Conservation (phyloP, 2,113 vertebrate genomes). For the Falco punctatus region DNA sequence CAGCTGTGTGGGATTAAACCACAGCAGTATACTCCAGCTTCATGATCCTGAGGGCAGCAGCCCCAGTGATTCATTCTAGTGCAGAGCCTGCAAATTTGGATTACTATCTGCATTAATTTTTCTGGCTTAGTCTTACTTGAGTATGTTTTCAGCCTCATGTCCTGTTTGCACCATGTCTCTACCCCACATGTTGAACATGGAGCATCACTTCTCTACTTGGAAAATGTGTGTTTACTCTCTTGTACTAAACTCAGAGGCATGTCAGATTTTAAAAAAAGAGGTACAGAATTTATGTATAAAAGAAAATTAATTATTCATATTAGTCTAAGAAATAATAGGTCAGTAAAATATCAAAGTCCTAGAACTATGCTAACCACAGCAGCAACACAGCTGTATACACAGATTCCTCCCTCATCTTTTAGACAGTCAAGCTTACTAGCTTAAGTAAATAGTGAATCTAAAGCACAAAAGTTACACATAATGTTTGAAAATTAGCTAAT, state of each 20-base stretch:
- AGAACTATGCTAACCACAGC: neutral
- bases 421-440: neutral
- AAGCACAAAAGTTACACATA: neutral
- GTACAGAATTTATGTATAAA: neutral
- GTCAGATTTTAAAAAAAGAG: neutral
- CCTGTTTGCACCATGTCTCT: neutral
- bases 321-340: neutral
- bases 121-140: neutral
- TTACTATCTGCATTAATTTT: neutral
- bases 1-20: no score
- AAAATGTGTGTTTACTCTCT: neutral
- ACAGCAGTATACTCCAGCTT: neutral
- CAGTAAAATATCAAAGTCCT: neutral
- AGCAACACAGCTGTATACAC: neutral
- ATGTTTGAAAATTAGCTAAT: neutral
- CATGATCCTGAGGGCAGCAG: neutral
- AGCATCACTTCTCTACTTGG: neutral
- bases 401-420: neutral
- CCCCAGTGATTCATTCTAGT: neutral
- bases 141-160: neutral
- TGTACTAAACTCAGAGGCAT: neutral
- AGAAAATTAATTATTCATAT: neutral
- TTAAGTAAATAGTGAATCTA: neutral
- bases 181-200: neutral
- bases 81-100: neutral